Evolutionary conservation across 2,113 vertebrate genomes (phyloP).

Genomic region (Elachura formosa): DNA sequence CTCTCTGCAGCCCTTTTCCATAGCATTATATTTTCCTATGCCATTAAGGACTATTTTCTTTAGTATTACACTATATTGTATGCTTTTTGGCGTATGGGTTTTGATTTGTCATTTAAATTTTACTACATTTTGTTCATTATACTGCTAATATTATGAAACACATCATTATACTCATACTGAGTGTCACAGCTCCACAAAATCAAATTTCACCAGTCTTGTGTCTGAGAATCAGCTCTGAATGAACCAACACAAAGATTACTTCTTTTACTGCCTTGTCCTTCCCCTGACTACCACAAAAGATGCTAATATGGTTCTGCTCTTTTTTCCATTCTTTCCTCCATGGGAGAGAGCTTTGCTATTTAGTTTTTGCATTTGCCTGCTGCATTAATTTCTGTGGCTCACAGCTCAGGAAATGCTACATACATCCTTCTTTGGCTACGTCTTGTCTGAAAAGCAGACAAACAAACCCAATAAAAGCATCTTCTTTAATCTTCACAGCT

Average conservation of each 20-base stretch:
- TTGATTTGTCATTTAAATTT: constrained; percentile 19
- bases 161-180: constrained; percentile 26
- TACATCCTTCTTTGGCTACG: neutral
- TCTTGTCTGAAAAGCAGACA: neutral
- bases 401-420: neutral
- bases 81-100: neutral
- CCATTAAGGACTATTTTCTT: neutral
- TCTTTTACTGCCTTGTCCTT: neutral
- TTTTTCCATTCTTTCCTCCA: neutral
- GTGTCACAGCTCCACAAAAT: neutral
- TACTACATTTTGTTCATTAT: neutral
- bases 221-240: constrained; percentile 1
- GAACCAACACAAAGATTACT: neutral
- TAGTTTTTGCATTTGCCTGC: neutral
- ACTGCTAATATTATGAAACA: constrained; percentile 62
- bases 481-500: neutral
- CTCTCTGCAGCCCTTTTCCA: neutral
- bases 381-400: neutral
- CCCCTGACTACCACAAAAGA: neutral
- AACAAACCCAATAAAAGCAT: neutral
- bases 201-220: neutral
- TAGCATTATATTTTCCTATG: neutral
- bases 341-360: neutral
- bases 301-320: neutral
- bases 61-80: neutral